Conservation (phyloP, 2,888 invertebrate species). For the Dendrolimus pini region DNA sequence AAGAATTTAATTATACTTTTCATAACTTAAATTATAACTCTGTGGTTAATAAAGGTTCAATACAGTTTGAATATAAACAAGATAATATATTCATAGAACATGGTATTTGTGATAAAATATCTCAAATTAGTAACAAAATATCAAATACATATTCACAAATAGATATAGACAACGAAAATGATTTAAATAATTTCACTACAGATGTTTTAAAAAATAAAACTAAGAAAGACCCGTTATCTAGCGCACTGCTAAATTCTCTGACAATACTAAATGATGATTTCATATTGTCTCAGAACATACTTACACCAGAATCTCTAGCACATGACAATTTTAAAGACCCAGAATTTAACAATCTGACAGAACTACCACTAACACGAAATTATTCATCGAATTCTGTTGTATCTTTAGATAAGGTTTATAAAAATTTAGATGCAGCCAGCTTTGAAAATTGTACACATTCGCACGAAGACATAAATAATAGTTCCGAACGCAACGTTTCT, state of each 20-base stretch:
- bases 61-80: no score
- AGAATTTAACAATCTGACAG: slow-evolving; percentile 8
- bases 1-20: no score
- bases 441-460: slow-evolving; percentile 22
- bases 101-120: no score
- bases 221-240: slow-evolving; percentile 20
- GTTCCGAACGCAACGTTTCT: no score
- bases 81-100: no score
- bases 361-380: slow-evolving; percentile 21
- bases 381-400: slow-evolving; percentile 37
- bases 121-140: no score
- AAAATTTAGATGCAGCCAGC: slow-evolving; percentile 49
- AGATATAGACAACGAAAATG: not conserved
- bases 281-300: slow-evolving; percentile 11
- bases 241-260: slow-evolving; percentile 40
- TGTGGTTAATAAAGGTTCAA: no score
- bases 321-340: no score
- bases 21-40: no score
- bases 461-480: no score
- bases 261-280: slow-evolving; percentile 43
- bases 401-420: slow-evolving; percentile 45
- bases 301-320: slow-evolving; percentile 18
- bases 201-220: slow-evolving; percentile 2
- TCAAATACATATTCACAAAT: no score
- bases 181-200: not conserved